Conservation (phyloP, 2,888 invertebrate species). For the Sialis lutaria region DNA sequence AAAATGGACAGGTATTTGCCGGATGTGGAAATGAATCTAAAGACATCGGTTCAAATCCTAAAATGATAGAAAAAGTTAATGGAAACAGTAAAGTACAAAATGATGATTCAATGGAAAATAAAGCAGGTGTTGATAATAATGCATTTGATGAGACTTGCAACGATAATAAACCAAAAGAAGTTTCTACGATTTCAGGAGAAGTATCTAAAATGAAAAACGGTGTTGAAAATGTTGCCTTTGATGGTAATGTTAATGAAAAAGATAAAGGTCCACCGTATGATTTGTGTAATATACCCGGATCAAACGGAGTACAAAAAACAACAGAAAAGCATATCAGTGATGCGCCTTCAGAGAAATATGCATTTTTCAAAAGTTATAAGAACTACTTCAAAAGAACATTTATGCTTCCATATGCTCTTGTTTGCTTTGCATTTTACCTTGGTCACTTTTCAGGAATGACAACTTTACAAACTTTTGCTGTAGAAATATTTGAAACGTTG, state of each 20-base stretch:
- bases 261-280: conserved; percentile 8
- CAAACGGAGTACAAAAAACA: not conserved
- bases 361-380: not conserved
- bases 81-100: too few relatives aligned
- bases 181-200: not conserved
- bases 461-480: conserved; percentile 55
- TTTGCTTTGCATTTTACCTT: conserved; percentile 49
- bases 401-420: conserved; percentile 46
- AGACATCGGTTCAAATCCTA: too few relatives aligned
- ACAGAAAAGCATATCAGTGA: not conserved
- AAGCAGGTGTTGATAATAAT: too few relatives aligned
- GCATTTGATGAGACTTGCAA: too few relatives aligned
- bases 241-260: conserved; percentile 7
- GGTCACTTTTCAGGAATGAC: conserved; percentile 62
- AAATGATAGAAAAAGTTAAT: too few relatives aligned
- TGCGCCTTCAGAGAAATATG: too few relatives aligned
- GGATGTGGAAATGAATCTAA: too few relatives aligned
- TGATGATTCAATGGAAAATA: too few relatives aligned
- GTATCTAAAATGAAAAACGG: conserved; percentile 4
- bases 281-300: conserved; percentile 1
- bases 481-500: conserved; percentile 51
- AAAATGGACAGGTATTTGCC: too few relatives aligned
- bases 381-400: conserved; percentile 33
- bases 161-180: too few relatives aligned
- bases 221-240: conserved; percentile 12